Evolutionary conservation across 2,888 invertebrate genomes (phyloP), one percentile per base, ranked within the genome.

Genomic region (Agrotis exclamationis): DNA sequence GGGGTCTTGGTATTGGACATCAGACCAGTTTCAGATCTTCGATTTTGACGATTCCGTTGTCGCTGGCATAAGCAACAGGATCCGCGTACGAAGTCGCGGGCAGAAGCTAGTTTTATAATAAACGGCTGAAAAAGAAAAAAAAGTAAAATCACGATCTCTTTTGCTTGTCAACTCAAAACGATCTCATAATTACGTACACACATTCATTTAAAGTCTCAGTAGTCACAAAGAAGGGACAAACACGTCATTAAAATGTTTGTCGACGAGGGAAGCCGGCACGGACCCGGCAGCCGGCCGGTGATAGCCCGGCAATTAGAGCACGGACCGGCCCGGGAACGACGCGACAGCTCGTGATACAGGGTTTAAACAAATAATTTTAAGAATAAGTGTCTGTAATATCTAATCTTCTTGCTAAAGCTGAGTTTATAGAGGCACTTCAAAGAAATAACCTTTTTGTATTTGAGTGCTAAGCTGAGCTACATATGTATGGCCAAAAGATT

Each of bases 221-320:
- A 63, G 64, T 48, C 48, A 62, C 64, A 76, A 48, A 70, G 64
- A 70, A 45, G 13, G 18, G 16, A 57, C 53, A 22, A 24, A 11
- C 18, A 48, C 53, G 22, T 76, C 70, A 63, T 76, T 70, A 63
- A 53, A 64, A 70, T 65, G 70, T 76, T 76, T 76, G 60, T 48
- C 50, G 18, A 44, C 45, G 59, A 50, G 44, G 58, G 59, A 45
- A 33, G 28, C 16, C 50, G 51, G 13, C 44, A 6, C 24, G 39
- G 48, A 24, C 44, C 22, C 22, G 50, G 33, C 64, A 54, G 56
- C 45, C 6, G 33, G 7, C 53, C 16, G 56, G 44, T 47, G n/a
- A 51, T 9, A 24, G 24, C 11, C 47, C 58, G 24, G 56, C 54
- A 70, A 20, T 60, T 56, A 70, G n/a, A 51, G 5, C n/a, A n/a